Evolutionary conservation across 2,888 invertebrate species (phyloP), one percentile per base, ranked within the genome.

Genomic region (Morpho achilles): DNA sequence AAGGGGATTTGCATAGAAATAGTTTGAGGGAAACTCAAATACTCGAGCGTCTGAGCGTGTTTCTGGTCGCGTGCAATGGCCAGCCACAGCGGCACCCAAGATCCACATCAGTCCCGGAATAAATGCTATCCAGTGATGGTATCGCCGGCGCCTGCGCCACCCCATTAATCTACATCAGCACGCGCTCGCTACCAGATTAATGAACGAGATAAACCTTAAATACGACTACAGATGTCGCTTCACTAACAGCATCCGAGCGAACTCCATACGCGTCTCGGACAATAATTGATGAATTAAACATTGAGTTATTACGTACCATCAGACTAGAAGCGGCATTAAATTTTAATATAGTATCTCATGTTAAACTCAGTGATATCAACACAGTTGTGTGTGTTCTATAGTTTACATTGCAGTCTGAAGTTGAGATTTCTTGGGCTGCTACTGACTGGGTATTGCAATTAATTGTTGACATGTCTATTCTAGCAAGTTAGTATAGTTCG

Each of bases 91-190:
- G 69, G 69, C 69, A 68, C 69, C 68, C 61, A 67, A 79, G 84
- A 84, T 84, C 77, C 70, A 64, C 82, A 83, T 84, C 85, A 76
- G 78, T 78, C 82, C 79, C 75, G 77, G 80, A 83, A 80, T 82
- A 80, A 77, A 77, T 73, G 75, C 75, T 77, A 80, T 82, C 81
- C 76, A 69, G 69, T 77, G 87, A 86, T 84, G 77, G 75, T 83
- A 88, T 87, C 87, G 67, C 69, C 71, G 75, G 74, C 80, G 78
- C 77, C 78, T 72, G 76, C 74, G 83, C 82, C 85, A 84, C 86
- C 80, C 80, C 83, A 88, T 88, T 88, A 84, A 88, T 89, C 88
- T 86, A 84, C 87, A 89, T 90, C 89, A 86, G 82, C 87, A 86
- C 87, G 84, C 82, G 86, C 81, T 77, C 73, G 73, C 82, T 76